A percentile compares a stretch with the other conserved stretches of the same genome.
These are phyloP conservation scores for Burhinus bistriatus DNA, from an alignment of 2,113 vertebrate genomes.

Conservation along the genomic window DNA sequence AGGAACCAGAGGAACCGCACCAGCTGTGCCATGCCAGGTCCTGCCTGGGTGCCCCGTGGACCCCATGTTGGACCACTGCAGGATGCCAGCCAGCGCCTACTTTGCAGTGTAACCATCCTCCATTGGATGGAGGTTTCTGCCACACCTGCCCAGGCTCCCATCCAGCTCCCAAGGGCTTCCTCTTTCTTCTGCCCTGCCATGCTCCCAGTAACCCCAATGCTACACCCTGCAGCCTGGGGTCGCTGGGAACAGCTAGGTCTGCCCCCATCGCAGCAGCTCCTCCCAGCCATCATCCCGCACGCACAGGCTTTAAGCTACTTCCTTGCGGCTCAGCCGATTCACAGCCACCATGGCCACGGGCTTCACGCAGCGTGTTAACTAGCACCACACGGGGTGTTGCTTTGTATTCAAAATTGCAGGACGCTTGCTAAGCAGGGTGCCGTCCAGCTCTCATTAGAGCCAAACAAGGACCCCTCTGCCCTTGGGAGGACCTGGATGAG, in stretches of 20 bases:
- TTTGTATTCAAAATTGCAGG: neutral
- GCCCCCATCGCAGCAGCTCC: neutral
- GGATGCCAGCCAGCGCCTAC: neutral
- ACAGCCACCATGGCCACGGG: neutral
- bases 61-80: neutral
- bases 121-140: neutral
- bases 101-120: neutral
- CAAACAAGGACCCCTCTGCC: neutral
- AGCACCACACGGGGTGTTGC: neutral
- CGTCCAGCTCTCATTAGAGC: neutral
- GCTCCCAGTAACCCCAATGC: neutral
- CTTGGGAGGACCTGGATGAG: neutral
- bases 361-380: neutral
- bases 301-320: neutral
- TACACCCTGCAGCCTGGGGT: neutral
- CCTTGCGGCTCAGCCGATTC: neutral
- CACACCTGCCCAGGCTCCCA: neutral
- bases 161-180: neutral
- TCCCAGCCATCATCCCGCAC: neutral
- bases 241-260: neutral
- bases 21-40: neutral
- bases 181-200: neutral
- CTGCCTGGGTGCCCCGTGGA: neutral
- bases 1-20: neutral
- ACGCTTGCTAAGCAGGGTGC: neutral